These are phyloP conservation scores for Drosophila gunungcola DNA, from an alignment of 1,140 invertebrate genomes.

Conservation along the genomic window DNA sequence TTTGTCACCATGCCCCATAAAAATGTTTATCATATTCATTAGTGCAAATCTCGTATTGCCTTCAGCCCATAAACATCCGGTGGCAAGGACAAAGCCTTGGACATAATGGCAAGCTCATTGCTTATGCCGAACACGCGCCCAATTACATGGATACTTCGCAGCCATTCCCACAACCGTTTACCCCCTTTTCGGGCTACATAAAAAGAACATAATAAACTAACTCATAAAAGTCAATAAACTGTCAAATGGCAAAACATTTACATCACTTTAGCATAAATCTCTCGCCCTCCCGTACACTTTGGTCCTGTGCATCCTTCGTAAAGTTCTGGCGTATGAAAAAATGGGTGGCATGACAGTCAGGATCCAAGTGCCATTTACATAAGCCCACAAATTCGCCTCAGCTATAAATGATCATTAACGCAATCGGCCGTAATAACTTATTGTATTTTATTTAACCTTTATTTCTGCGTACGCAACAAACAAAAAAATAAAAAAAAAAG, in stretches of 20 bases:
- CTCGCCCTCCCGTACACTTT: conserved; percentile 12
- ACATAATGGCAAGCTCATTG: conserved; percentile 26
- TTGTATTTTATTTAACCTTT: conserved; percentile 65
- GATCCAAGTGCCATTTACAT: conserved; percentile 55
- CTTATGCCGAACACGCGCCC: conserved; percentile 37
- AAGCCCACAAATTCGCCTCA: conserved; percentile 53
- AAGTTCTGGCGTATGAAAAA: not conserved
- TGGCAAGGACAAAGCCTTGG: not conserved
- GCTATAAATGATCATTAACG: conserved; percentile 72
- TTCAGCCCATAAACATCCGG: conserved; percentile 33
- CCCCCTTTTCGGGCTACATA: conserved; percentile 34
- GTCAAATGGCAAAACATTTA: conserved; percentile 73
- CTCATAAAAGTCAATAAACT: conserved; percentile 78
- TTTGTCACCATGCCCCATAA: conserved; percentile 13
- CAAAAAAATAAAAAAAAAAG: conserved; percentile 6
- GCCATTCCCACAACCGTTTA: conserved; percentile 3
- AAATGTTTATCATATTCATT: conserved; percentile 56
- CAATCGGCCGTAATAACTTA: conserved; percentile 70
- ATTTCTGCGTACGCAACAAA: conserved; percentile 13
- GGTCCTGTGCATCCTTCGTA: conserved; percentile 17
- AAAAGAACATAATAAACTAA: conserved; percentile 66
- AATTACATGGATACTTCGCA: conserved; percentile 50
- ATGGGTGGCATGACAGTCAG: not conserved
- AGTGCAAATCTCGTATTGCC: conserved; percentile 37
- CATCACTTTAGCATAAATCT: conserved; percentile 72